Evolutionary conservation across 2,888 invertebrate genomes (phyloP), one percentile per base, ranked within the genome.

Genomic region (Sericinus montela): DNA sequence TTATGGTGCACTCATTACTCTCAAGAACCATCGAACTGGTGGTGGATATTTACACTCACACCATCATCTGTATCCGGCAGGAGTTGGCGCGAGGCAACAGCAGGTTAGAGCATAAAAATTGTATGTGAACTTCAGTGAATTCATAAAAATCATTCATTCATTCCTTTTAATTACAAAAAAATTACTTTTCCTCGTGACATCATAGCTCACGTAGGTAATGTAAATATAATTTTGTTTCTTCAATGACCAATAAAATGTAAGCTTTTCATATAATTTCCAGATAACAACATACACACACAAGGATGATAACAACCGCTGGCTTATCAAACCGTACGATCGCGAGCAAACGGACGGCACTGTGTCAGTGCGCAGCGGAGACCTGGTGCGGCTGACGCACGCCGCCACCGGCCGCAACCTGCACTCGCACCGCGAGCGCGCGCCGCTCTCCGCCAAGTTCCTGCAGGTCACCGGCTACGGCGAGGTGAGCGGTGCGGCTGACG

Each of bases 41-140:
- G 98, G 98, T 0, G 98, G 97, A 1, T 98, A 98, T 75, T 90
- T 98, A 30, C 98, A 98, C 83, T 98, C 98, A 0, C 98, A 98
- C 81, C 94, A 94, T 81, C 98, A 98, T 80, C 87, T 98, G 23
- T 98, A 98, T 84, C 98, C 98, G 0, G 95, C 96, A 67, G 96
- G 94, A 7, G 90, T 94, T 7, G 98, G 98, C 0, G 95, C 97
- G 7, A 90, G 94, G 53, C 98, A 98, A 70, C 98, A 98, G 73
- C 98, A 98, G 92, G 97, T 96, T 67, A 54, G 23, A 25, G 25
- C 8, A 25, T 25, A 32, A 30, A 5, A 11, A 0, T 13, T 11
- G 6, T 30, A 5, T 13, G 1, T 5, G 4, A 25, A 19, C n/a
- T n/a, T n/a, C n/a, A n/a, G n/a, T n/a, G n/a, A n/a, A n/a, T n/a